These are phyloP conservation scores for Reinhardtius hippoglossoides DNA, from an alignment of 2,113 vertebrate species.

Conservation along the genomic window DNA sequence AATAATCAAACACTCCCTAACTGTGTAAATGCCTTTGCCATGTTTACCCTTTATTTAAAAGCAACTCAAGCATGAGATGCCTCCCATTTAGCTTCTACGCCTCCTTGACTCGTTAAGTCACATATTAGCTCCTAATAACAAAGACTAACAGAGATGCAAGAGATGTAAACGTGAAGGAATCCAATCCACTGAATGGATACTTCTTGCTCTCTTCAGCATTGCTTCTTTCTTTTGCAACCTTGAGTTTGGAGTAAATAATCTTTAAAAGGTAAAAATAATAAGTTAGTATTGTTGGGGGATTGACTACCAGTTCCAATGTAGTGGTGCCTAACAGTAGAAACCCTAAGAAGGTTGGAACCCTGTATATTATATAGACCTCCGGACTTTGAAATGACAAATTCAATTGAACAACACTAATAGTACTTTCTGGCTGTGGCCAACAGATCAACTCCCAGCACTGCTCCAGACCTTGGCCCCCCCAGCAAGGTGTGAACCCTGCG, in stretches of 20 bases:
- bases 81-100: too few species aligned
- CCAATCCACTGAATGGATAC: not conserved
- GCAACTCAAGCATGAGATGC: not conserved
- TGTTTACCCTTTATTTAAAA: not conserved
- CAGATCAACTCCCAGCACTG: constrained; percentile 82
- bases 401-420: not conserved
- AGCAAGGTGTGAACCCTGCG: constrained; percentile 74
- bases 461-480: constrained; percentile 75
- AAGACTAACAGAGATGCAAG: not conserved
- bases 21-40: not conserved
- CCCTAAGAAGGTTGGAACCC: not conserved
- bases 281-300: not conserved
- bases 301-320: not conserved
- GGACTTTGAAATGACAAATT: not conserved
- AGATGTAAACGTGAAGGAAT: not conserved
- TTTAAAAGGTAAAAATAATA: too few species aligned
- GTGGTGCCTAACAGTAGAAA: not conserved
- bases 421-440: constrained; percentile 17
- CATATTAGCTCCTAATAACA: not conserved
- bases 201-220: too few species aligned
- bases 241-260: too few species aligned
- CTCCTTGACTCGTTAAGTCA: not conserved
- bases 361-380: not conserved
- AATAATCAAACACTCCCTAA: not conserved
- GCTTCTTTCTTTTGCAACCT: too few species aligned